Percentiles rank a stretch among this genome's conserved stretches.
These are phyloP conservation scores for Arizona elegans DNA, from an alignment of 2,113 vertebrate genomes.

Conservation along the genomic window DNA sequence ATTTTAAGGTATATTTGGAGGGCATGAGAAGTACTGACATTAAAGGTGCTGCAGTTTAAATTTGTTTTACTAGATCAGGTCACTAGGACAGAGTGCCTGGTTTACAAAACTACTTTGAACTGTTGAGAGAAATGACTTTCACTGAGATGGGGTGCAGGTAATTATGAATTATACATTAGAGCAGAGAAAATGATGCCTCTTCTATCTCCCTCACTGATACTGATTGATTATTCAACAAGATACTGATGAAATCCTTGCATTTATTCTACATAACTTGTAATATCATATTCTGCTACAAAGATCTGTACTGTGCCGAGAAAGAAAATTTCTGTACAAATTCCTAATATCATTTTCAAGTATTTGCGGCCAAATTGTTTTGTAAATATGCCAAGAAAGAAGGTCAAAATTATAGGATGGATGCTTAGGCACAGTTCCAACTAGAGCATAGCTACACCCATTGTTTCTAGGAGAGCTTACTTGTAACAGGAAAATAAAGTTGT, in stretches of 20 bases:
- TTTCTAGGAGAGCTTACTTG: background rate
- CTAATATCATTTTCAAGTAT: background rate
- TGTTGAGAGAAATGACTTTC: constrained; percentile 1
- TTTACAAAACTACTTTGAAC: constrained; percentile 20
- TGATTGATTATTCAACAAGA: background rate
- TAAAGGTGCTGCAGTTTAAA: background rate
- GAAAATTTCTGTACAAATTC: background rate
- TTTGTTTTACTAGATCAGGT: background rate
- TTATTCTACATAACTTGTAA: background rate
- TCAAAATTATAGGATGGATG: background rate
- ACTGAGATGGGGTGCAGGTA: constrained; percentile 12
- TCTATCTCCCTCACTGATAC: background rate
- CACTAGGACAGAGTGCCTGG: background rate
- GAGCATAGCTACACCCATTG: background rate
- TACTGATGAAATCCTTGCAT: background rate
- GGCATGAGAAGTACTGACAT: constrained; percentile 10
- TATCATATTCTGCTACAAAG: background rate
- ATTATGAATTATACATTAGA: constrained; percentile 23
- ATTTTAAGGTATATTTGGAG: constrained; percentile 16
- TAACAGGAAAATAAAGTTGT: background rate
- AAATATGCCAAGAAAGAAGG: background rate
- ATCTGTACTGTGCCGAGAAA: background rate
- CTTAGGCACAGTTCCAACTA: background rate
- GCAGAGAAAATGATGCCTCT: background rate
- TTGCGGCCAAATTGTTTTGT: background rate